Evolutionary conservation across 2,888 invertebrate genomes (phyloP), one percentile per base, ranked within the genome.

Genomic region (Cyaniris semiargus): DNA sequence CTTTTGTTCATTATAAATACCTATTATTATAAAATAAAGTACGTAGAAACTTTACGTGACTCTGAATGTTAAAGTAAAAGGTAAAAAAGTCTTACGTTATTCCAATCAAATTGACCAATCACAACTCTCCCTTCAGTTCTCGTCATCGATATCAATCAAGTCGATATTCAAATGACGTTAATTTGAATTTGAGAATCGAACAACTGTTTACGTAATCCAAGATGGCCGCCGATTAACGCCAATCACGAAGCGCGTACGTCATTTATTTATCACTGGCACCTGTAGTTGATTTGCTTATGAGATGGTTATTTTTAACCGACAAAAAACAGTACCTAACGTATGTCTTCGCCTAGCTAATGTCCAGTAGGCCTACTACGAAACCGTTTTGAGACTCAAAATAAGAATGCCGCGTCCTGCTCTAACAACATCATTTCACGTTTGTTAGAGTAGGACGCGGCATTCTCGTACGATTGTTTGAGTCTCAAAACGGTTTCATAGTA

Each of bases 201-300:
- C 77, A 76, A 78, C 81, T 79, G 80, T 81, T 86, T 86, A 80
- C 79, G 83, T 83, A 86, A 85, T 84, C 85, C 90, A 92, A 92
- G 86, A 92, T 91, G 92, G 92, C 92, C 82, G 91, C 83, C 87
- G 83, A 86, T 88, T 81, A 87, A 92, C 87, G 87, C 92, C 87
- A 91, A 91, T 91, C 93, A 92, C 92, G 91, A 84, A 83, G 81
- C 79, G 81, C 84, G 86, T 88, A 85, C 90, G 90, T 92, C 91
- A 90, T 87, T 82, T 78, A 88, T 89, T 88, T 87, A 87, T 85
- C 84, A 86, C 89, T 89, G 90, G 88, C 90, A 86, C 88, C 86
- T 72, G 18, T 58, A 60, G 89, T 91, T 92, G 92, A 93, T 93
- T 90, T 92, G 88, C 93, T 92, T 92, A 93, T 90, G 92, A 90